Base-by-base conservation (phyloP, 2,888 invertebrate species). In the Dione juno region DNA sequence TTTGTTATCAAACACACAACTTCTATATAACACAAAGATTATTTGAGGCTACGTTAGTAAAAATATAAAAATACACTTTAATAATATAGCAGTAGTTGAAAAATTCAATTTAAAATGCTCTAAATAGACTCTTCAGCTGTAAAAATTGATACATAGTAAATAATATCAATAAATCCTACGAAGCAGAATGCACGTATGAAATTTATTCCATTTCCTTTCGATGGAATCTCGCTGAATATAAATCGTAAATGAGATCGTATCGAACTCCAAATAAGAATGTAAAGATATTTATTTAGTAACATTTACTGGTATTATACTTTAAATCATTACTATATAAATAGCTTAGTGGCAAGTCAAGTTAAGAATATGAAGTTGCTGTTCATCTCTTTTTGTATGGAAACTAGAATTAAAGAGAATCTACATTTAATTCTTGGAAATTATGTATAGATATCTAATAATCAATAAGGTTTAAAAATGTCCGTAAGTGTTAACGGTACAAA, bases 121-220 rank as follows among this genome's bases (percentile, higher is more conserved):
- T 59, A 66, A 63, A 69, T 37, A 69, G 37, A 68, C 67, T 67
- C 40, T 58, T 58, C 43, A 66, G 48, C 57, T 16, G 57, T 63
- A 66, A 69, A 37, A 72, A 66, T 67, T 66, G 57, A 45, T 63
- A 53, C 71, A 37, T 16, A 70, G 66, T 75, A 72, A 63, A 69
- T 67, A 70, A 67, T 63, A 66, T 74, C 69, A 71, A 74, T 74
- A 76, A 75, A 76, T 74, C 72, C 68, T 73, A 64, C 69, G 73
- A 67, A 69, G 74, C 68, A 69, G 66, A 75, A 72, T 66, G 76
- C 74, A 73, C 76, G 74, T 77, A 70, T 75, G 73, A 77, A 78
- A 76, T 75, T 76, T 77, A 78, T 80, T 77, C 77, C 74, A 80
- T 80, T 78, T 80, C 80, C 80, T 75, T 52, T 73, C 75, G 78